Base-by-base conservation (phyloP, 2,797 vertebrate genomes). In the Dendrocincla tyrannina region DNA sequence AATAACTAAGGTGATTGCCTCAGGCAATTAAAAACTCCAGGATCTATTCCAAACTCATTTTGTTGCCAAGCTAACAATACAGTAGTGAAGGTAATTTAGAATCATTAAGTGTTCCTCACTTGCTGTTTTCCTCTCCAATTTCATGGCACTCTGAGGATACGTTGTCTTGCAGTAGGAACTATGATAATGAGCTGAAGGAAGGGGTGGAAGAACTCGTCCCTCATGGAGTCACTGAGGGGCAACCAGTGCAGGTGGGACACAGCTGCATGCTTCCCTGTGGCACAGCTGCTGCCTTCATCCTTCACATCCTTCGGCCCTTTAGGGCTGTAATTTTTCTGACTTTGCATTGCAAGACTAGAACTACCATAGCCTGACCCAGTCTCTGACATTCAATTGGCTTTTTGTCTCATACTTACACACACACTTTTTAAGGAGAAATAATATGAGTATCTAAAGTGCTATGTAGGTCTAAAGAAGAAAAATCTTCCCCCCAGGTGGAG, bases 11-110 rank as follows among this genome's bases (percentile, higher is more conserved):
- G 85, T 66, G 81, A 83, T 76, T 81, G 53, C 70, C 39, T 88
- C 4, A 9, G 86, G 90, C 82, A 89, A 88, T 94, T 96, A 92
- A 85, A 89, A 92, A 41, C 81, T 82, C 47, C 72, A 89, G 75
- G 78, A 85, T 56, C 52, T 58, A 22, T 93, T 94, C 75, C 91
- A 91, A 83, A 41, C 44, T 76, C 67, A 66, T 89, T 85, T 89
- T 79, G 55, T 85, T 87, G 67, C 87, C 84, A 81, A 87, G 39
- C 83, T 93, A 84, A 81, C 69, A 70, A 53, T 59, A 78, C 3
- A 19, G 30, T 55, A 75, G 37, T 13, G 24, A 78, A 91, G 46
- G 11, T 49, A 85, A 83, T 93, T 88, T 84, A 73, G 62, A 94
- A 52, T 22, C 62, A 60, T 49, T 85, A 84, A 68, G 32, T 37